Percentiles rank a stretch among this genome's conserved stretches.
These are phyloP conservation scores for Musca vetustissima DNA, from an alignment of 1,140 invertebrate genomes.

Conservation along the genomic window DNA sequence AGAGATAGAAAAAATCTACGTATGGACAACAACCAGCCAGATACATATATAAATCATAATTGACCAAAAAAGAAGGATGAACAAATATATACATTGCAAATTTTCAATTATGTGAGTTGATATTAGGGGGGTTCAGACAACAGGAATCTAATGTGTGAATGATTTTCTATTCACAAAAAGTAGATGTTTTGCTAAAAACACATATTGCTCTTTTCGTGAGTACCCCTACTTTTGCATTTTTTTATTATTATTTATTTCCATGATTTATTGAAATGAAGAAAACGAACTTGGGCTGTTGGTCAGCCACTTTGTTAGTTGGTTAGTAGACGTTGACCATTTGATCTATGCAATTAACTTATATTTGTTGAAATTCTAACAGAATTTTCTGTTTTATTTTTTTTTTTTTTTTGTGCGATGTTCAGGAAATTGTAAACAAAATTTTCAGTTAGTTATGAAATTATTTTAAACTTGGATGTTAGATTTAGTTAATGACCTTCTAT, in stretches of 20 bases:
- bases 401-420: background rate
- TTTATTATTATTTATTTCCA: background rate
- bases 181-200: too few relatives aligned
- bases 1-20: background rate
- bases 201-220: too few relatives aligned
- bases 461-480: background rate
- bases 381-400: background rate
- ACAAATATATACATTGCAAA: too few relatives aligned
- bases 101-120: too few relatives aligned
- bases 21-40: too few relatives aligned
- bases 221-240: too few relatives aligned
- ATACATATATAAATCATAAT: too few relatives aligned
- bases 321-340: slow-evolving; percentile 14
- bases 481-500: slow-evolving; percentile 23
- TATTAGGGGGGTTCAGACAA: too few relatives aligned
- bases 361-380: slow-evolving; percentile 8
- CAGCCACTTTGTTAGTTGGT: slow-evolving; percentile 7
- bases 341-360: slow-evolving; percentile 23
- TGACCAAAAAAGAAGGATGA: too few relatives aligned
- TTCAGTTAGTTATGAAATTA: background rate
- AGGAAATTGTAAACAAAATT: background rate
- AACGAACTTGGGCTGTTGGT: background rate
- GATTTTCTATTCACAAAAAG: too few relatives aligned
- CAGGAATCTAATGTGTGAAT: too few relatives aligned
- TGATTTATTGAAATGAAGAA: slow-evolving; percentile 19